Evolutionary conservation across 2,113 vertebrate genomes (phyloP), one percentile per base, ranked within the genome.

Genomic region (Crotophaga sulcirostris): DNA sequence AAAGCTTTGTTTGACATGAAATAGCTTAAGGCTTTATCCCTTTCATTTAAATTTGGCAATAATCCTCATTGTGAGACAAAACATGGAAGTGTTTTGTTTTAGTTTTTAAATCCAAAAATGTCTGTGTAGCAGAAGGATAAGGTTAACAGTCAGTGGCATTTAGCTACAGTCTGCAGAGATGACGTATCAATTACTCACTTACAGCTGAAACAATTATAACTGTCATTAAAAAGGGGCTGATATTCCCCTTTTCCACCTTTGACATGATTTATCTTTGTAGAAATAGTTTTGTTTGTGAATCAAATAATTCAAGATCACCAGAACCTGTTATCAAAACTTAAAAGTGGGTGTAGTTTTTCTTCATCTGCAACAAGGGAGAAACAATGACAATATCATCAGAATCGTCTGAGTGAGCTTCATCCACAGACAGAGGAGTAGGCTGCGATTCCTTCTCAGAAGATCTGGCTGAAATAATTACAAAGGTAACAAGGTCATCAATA

Each of bases 311-410:
- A 54, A 17, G 14, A 36, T 20, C 63, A 80, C 9, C 58, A 70
- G 68, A 81, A 18, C 7, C 25, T 56, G n/a, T 45, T 38, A 62
- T 23, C 40, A 79, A 72, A 93, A 56, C 34, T 17, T 42, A 97
- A 19, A 92, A 87, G 59, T 58, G 69, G 7, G 52, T 51, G 69
- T 83, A 28, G 51, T 24, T 92, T 85, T 95, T 98, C 95, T 98
- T 98, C 77, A 88, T 13, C 52, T 98, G 97, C 47, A 97, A 90
- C 9, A 97, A 95, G 0, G 98, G 98, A 38, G 98, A 97, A 70
- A 98, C 95, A 2, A 99, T 93, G 23, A 98, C 81, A 29, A 98
- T 95, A 47, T 99, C 98, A 42, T 99, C 99, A 0, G 99, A 99
- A 89, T 99, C 99, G 0, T 99, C 99, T 0, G 99, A 99, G 81